Evolutionary conservation across 2,113 vertebrate species (phyloP), one percentile per base, ranked within the genome.

Genomic region (Centropus bengalensis): DNA sequence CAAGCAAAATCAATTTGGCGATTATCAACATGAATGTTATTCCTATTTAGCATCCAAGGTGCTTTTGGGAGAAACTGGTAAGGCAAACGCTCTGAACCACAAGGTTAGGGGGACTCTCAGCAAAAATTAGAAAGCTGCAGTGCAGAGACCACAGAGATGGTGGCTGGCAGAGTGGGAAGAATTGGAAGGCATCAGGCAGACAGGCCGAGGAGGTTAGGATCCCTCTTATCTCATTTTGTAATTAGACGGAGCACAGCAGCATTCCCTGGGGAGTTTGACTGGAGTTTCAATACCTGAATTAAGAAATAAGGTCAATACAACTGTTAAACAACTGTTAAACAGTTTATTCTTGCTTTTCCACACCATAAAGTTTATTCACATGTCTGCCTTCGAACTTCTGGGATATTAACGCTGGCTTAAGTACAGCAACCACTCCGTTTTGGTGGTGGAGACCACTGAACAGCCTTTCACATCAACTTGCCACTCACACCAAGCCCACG

Each of bases 401-500:
- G 33, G 38, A 27, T 45, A 14, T 23, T 55, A 26, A 38, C 19
- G 26, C 23, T 51, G 60, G 8, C 18, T 77, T 40, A 47, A 49
- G 28, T 20, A 63, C 38, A 70, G 49, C 49, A 38, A 28, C 13
- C 18, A 15, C 52, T 51, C 15, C 47, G 2, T 86, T 83, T 81
- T 88, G 33, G 42, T 14, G 9, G 2, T 20, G 28, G 23, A n/a
- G 44, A 42, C 42, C 60, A 74, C 3, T 38, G 32, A 83, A 42
- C 18, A 36, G 30, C 55, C 60, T 63, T 80, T 84, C 32, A 56
- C n/a, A 56, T 51, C 49, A 33, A n/a, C 67, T 56, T 73, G 47
- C 24, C 2, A 4, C 55, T 80, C 1, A 0, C 18, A n/a, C 14
- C 6, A 51, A 63, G 26, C 62, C 63, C 47, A 5, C 4, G 10